Base-by-base conservation (phyloP, 2,888 invertebrate genomes). In the Agriotes lineatus region DNA sequence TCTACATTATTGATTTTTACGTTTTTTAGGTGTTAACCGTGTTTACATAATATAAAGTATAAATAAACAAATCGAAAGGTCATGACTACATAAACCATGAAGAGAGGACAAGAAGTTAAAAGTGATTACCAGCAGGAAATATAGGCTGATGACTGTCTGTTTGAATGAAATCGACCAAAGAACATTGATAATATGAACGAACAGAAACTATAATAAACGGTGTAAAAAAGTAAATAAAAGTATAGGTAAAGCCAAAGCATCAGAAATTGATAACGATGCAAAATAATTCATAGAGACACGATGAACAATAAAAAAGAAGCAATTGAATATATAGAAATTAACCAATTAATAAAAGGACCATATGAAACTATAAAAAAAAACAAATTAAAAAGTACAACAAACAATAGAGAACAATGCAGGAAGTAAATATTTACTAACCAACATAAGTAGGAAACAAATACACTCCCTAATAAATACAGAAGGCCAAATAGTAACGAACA, bases 381-480 rank as follows among this genome's bases (percentile, higher is more conserved):
- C 7, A 35, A 35, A 10, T 35, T 30, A 9, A 30, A 9, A 35
- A 10, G n/a, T 35, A 10, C 35, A 6, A 30, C n/a, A n/a, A 37
- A 37, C 3, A 42, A 16, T 16, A 10, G 16, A n/a, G 4, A 42
- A 42, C 5, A 42, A 16, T 16, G 16, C 2, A 42, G 42, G 14
- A 16, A 42, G 12, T 14, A 42, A 42, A 42, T 14, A 16, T 42
- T 42, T 42, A 42, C 12, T 14, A 42, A 42, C 14, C 42, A 48
- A 19, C 20, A 5, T 48, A 48, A 2, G 25, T n/a, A 48, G 12
- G 48, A 48, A 20, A 22, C 48, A 48, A 20, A 48, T 20, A 48
- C 48, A 48, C 20, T 48, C 25, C n/a, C 22, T 48, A 48, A 48
- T 48, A n/a, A 19, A 44, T 19, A 16, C 2, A 44, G 44, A 44